Evolutionary conservation across 2,113 vertebrate species (phyloP), one percentile per base, ranked within the genome.

Genomic region (Muscicapa adusta): DNA sequence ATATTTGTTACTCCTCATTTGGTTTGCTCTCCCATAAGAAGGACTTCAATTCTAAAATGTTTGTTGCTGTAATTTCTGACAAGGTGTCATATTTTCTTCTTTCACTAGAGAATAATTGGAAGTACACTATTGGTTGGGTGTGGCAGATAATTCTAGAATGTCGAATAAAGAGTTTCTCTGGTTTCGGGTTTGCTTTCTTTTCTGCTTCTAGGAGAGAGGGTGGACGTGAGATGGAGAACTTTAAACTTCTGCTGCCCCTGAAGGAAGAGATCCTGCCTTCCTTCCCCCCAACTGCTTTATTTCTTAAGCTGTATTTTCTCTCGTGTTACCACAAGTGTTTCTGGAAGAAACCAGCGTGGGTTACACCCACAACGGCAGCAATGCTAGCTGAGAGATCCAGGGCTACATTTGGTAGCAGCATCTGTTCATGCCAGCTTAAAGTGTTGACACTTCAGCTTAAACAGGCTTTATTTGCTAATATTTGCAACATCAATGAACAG

Each of bases 381-480:
- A 26, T 61, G n/a, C 36, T 74, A 77, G 62, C 33, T 75, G 80
- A 85, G 48, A 83, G 15, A 85, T 88, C 40, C 36, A 48, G 36
- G 61, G 53, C 87, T 87, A 48, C 74, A 56, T 84, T 89, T 89
- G 77, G 48, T 72, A 93, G 24, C 25, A 75, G 24, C 84, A 78
- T 85, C 92, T 95, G 71, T 72, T 95, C 82, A 15, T 75, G 22
- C 24, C 57, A 75, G 36, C 22, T 68, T 85, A 43, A 72, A 75
- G 28, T 68, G 70, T 85, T 94, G 90, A 85, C 45, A 36, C 48
- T 75, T 36, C n/a, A 87, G 81, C 33, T 93, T 91, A 85, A 91
- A 70, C 67, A 83, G 38, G 29, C 51, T 93, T 85, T 93, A 90
- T 95, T 90, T 94, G 82, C 38, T 81, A 80, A 88, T 94, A 85